Percentiles rank a stretch among this genome's conserved stretches.
phyloP scores from a whole-genome alignment of 2,797 vertebrate species.

The Mormyrops attenuatus region DNA sequence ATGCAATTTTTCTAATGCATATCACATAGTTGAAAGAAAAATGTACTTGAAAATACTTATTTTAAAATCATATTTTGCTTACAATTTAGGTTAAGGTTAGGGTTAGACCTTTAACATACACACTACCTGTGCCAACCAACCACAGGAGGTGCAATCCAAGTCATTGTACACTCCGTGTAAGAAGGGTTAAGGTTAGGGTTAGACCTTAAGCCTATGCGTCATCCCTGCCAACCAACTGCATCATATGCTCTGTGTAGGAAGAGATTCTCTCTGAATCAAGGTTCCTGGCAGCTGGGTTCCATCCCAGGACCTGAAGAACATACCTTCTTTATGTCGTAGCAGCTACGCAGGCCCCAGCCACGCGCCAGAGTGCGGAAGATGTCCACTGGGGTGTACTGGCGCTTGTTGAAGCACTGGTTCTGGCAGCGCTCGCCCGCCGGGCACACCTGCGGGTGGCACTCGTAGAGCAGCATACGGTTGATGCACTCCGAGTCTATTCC shows the following conservation, averaged over 20 bases:
- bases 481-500: conserved; percentile 94
- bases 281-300: neutral
- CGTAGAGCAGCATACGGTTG: conserved; percentile 96
- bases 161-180: neutral
- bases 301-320: neutral
- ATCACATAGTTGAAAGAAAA: neutral
- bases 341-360: conserved; percentile 92
- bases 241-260: neutral
- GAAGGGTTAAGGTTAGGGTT: neutral
- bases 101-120: too few species aligned
- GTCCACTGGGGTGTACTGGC: conserved; percentile 91
- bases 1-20: neutral
- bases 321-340: conserved; percentile 92
- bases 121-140: neutral
- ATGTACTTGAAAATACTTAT: neutral
- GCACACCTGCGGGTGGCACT: conserved; percentile 90
- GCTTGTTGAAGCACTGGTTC: conserved; percentile 91
- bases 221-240: neutral
- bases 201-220: neutral
- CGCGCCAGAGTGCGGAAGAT: conserved; percentile 88
- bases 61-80: neutral
- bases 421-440: conserved; percentile 82
- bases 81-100: neutral
- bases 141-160: neutral
- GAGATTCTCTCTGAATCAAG: neutral